Percentiles rank a stretch among this genome's conserved stretches.
Evolutionary conservation across 2,797 vertebrate species (phyloP).

Genomic region (Propithecus deckenii): DNA sequence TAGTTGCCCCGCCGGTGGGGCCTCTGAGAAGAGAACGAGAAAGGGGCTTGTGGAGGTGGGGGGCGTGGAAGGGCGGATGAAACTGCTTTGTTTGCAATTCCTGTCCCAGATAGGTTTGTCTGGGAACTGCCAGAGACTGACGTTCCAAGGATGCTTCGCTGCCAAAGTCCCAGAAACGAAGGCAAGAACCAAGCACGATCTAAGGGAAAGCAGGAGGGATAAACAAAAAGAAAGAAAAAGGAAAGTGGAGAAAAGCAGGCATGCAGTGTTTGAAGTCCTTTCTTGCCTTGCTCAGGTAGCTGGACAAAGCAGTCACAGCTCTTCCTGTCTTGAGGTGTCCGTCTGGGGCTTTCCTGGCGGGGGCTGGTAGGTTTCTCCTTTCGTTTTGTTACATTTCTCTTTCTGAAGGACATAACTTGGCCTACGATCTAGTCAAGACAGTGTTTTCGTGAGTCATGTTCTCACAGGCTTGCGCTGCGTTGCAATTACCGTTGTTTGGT

Average conservation of each 20-base stretch:
- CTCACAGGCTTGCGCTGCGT: background rate
- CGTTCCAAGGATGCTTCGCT: background rate
- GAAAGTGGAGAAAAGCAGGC: background rate
- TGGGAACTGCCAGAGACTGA: background rate
- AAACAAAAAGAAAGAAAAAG: background rate
- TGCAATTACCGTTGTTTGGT: background rate
- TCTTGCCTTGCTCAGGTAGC: background rate
- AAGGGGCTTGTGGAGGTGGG: background rate
- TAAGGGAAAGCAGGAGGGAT: background rate
- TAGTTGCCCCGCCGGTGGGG: background rate
- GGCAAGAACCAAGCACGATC: background rate
- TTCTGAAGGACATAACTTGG: background rate
- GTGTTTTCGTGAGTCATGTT: background rate
- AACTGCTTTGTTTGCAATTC: background rate
- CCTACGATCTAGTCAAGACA: fast-evolving
- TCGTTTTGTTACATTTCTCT: background rate
- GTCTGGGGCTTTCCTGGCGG: background rate
- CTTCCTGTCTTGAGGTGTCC: fast-evolving
- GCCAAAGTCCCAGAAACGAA: background rate
- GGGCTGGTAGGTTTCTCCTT: background rate
- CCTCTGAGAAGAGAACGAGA: background rate
- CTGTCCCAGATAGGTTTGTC: background rate
- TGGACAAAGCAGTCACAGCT: background rate
- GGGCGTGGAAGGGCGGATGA: background rate
- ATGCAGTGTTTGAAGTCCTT: background rate